Percentiles rank a stretch among this genome's conserved stretches.
Conservation (phyloP, 2,797 vertebrate genomes). For the Spondyliosoma cantharus region DNA sequence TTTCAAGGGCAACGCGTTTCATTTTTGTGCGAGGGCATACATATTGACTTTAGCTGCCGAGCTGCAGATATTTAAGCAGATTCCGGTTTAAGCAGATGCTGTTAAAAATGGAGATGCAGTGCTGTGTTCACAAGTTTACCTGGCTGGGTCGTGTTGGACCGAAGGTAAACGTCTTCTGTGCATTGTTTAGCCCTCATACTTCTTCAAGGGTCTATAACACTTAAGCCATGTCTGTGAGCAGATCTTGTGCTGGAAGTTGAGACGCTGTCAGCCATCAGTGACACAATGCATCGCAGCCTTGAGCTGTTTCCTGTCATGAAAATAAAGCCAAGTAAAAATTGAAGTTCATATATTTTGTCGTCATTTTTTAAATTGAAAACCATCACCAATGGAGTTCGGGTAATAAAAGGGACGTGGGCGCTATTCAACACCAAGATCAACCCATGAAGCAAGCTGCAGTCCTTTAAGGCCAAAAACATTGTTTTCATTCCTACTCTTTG, state of each 20-base stretch:
- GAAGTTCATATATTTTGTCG: not conserved
- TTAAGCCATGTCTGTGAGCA: not conserved
- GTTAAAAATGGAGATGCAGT: not conserved
- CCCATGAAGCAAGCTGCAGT: not conserved
- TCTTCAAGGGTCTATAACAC: not conserved
- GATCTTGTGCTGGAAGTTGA: not conserved
- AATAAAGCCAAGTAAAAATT: not conserved
- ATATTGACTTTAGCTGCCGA: not conserved
- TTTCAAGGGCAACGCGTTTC: slow-evolving; percentile 12
- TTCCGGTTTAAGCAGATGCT: not conserved
- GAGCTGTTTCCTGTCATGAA: slow-evolving; percentile 7
- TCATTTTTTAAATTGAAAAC: slow-evolving; percentile 9
- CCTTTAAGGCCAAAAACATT: not conserved
- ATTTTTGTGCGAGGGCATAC: slow-evolving; percentile 3
- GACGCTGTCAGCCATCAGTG: not conserved
- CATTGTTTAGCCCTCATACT: slow-evolving; percentile 14
- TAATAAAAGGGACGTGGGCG: not conserved
- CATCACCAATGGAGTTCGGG: no score
- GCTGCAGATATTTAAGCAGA: slow-evolving; percentile 2
- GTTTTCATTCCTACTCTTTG: not conserved
- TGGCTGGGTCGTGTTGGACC: not conserved
- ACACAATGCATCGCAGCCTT: not conserved
- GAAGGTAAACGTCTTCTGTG: not conserved
- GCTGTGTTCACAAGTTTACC: not conserved
- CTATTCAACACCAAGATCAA: not conserved